Conservation (phyloP, 2,113 vertebrate species). For the Passer montanus region DNA sequence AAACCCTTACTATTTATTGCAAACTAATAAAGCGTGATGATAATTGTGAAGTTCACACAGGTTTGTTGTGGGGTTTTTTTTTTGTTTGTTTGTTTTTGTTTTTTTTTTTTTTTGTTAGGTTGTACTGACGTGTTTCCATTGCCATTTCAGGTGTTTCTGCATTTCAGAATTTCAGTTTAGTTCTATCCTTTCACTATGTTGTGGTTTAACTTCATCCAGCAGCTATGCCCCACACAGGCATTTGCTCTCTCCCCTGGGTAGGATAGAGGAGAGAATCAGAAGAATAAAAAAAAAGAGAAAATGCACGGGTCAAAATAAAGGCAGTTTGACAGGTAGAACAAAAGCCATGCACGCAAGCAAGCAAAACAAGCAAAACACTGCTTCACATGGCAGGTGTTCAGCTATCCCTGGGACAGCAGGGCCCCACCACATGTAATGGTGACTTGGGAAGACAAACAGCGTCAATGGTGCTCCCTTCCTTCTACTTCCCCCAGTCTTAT, state of each 20-base stretch:
- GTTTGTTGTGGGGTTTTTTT: background rate
- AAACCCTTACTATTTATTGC: background rate
- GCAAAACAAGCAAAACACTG: background rate
- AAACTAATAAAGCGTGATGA: background rate
- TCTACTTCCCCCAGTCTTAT: background rate
- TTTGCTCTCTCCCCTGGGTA: background rate
- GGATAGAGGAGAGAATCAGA: background rate
- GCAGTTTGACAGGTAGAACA: background rate
- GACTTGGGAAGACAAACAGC: background rate
- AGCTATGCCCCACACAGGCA: background rate
- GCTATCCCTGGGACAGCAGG: fast-evolving
- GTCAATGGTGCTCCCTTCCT: fast-evolving
- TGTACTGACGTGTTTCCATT: background rate
- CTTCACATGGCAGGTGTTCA: background rate
- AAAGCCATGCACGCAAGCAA: background rate
- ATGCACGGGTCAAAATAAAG: fast-evolving
- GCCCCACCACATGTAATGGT: background rate
- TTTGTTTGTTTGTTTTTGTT: background rate
- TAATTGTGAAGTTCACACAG: background rate
- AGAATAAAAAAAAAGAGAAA: background rate
- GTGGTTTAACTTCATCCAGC: background rate
- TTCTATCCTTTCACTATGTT: background rate
- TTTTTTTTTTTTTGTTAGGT: background rate
- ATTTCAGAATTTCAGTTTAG: background rate
- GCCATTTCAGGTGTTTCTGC: background rate